These are phyloP conservation scores for Drosophila recens DNA, from an alignment of 2,888 invertebrate genomes.

Conservation along the genomic window DNA sequence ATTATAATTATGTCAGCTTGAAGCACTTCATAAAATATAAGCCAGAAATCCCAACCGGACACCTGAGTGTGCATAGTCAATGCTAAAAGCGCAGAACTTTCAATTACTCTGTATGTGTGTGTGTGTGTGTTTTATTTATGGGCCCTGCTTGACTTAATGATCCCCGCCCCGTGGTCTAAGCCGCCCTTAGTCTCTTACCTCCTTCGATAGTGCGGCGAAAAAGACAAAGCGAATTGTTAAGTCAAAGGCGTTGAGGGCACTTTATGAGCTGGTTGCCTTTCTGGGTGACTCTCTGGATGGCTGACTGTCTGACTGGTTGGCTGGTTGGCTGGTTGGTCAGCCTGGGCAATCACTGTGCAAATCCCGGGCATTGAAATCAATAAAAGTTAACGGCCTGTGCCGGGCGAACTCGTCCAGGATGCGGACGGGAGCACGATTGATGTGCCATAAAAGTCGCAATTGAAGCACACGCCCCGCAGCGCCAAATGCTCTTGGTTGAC, in stretches of 20 bases:
- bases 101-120: constrained; percentile 58
- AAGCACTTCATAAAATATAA: constrained; percentile 43
- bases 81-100: constrained; percentile 55
- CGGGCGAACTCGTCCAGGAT: constrained; percentile 21
- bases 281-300: constrained; percentile 29
- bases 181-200: neutral
- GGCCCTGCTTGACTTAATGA: constrained; percentile 83
- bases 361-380: constrained; percentile 83
- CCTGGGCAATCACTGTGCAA: constrained; percentile 78
- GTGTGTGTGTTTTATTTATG: constrained; percentile 77
- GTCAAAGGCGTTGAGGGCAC: constrained; percentile 82
- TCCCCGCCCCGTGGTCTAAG: constrained; percentile 37
- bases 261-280: constrained; percentile 67
- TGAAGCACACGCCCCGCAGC: constrained; percentile 79
- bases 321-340: constrained; percentile 43
- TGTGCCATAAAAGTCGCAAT: constrained; percentile 82
- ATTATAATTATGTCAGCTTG: constrained; percentile 26
- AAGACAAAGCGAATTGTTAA: constrained; percentile 80
- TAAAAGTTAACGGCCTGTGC: constrained; percentile 83
- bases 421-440: constrained; percentile 67
- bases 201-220: constrained; percentile 40
- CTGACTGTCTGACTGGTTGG: neutral
- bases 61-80: constrained; percentile 38
- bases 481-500: constrained; percentile 53
- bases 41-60: constrained; percentile 14